A percentile compares a stretch with the other conserved stretches of the same genome.
Evolutionary conservation across 2,797 vertebrate genomes (phyloP).

Genomic region (Acrocephalus scirpaceus): DNA sequence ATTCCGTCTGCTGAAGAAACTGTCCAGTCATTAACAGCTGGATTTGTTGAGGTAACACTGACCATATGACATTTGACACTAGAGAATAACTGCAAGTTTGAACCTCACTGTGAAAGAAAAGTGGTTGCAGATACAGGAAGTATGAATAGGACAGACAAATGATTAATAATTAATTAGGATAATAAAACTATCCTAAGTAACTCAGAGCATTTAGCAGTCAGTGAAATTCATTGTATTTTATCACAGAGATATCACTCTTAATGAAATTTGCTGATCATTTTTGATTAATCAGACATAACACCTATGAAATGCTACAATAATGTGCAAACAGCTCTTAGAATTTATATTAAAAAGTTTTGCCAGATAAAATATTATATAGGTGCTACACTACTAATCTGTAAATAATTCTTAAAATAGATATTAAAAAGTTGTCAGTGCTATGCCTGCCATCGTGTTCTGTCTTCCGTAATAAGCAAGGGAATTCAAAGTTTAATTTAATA

Average conservation of each 20-base stretch:
- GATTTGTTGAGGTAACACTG: neutral
- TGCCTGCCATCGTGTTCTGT: neutral
- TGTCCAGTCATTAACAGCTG: neutral
- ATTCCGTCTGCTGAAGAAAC: neutral
- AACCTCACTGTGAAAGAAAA: neutral
- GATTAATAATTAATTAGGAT: neutral
- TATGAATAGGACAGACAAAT: neutral
- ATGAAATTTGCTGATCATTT: neutral
- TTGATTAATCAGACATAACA: neutral
- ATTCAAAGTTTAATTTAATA: constrained; percentile 3
- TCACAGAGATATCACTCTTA: neutral
- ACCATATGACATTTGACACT: neutral
- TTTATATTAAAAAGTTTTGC: neutral
- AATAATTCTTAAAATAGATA: neutral
- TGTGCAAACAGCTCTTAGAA: neutral
- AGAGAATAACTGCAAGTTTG: neutral
- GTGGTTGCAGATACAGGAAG: neutral
- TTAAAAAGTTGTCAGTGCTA: neutral
- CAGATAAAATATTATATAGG: neutral
- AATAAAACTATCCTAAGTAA: neutral
- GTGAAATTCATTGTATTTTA: neutral
- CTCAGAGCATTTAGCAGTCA: neutral
- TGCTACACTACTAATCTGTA: neutral
- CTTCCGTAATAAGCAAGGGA: neutral
- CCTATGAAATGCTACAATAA: neutral